These are phyloP conservation scores for Peromyscus attwateri DNA, from an alignment of 2,797 vertebrate genomes.

Conservation along the genomic window DNA sequence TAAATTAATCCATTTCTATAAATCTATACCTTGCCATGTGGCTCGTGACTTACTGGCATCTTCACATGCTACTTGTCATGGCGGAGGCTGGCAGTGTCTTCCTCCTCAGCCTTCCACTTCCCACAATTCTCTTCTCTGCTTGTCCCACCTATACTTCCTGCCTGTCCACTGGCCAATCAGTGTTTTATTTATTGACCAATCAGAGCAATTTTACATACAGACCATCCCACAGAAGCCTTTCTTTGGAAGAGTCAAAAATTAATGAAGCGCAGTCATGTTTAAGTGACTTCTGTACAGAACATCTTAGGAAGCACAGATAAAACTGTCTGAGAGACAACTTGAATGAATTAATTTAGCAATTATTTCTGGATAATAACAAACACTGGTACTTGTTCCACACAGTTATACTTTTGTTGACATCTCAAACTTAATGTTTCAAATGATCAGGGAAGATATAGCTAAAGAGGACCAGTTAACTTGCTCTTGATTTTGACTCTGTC, in stretches of 20 bases:
- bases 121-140: too few species aligned
- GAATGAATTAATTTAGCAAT: background rate
- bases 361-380: background rate
- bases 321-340: background rate
- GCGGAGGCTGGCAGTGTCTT: too few species aligned
- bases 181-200: too few species aligned
- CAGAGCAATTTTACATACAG: too few species aligned
- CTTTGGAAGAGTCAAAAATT: background rate
- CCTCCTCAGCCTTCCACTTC: too few species aligned
- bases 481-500: background rate
- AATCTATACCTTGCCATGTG: too few species aligned
- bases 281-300: background rate
- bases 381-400: rapidly evolving
- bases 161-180: too few species aligned
- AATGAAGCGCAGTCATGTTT: background rate
- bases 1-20: too few species aligned
- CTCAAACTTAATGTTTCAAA: background rate
- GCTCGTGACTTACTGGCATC: too few species aligned
- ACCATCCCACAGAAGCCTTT: too few species aligned
- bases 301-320: background rate
- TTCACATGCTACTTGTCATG: too few species aligned
- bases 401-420: background rate
- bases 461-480: background rate
- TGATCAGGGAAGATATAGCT: background rate
- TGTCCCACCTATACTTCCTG: too few species aligned